A percentile compares a stretch with the other conserved stretches of the same genome.
Evolutionary conservation across 1,140 invertebrate species (phyloP).

Genomic region (Latrodectus geometricus): DNA sequence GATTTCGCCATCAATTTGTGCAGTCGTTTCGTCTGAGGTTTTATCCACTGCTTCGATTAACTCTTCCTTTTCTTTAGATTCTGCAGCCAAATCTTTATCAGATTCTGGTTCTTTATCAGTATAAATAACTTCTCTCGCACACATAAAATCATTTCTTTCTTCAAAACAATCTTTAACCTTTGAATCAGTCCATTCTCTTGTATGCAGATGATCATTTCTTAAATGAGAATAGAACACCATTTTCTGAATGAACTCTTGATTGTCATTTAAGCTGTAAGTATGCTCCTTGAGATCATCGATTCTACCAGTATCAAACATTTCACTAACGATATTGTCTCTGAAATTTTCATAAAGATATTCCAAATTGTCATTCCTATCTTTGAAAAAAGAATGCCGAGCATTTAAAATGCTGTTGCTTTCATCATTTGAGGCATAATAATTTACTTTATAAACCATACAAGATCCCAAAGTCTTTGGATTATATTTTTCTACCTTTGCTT

Average conservation of each 20-base stretch:
- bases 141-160: constrained; percentile 9
- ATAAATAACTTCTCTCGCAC: constrained; percentile 12
- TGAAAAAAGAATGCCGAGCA: constrained; percentile 13
- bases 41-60: not conserved
- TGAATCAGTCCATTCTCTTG: constrained; percentile 8
- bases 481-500: constrained; percentile 20
- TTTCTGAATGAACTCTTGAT: not conserved
- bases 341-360: constrained; percentile 15
- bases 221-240: constrained; percentile 34
- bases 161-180: not conserved
- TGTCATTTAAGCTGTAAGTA: not conserved
- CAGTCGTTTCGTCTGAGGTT: not conserved
- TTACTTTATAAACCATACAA: constrained; percentile 9
- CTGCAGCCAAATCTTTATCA: not conserved
- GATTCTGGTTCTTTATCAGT: not conserved
- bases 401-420: not conserved
- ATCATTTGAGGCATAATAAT: constrained; percentile 5
- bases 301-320: constrained; percentile 23
- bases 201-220: constrained; percentile 13
- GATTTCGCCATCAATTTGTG: not conserved
- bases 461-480: constrained; percentile 17
- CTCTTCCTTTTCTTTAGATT: not conserved
- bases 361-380: constrained; percentile 25
- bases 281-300: constrained; percentile 39
- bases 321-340: not conserved